phyloP scores from a whole-genome alignment of 2,888 invertebrate genomes.

The Melanotus villosus region DNA sequence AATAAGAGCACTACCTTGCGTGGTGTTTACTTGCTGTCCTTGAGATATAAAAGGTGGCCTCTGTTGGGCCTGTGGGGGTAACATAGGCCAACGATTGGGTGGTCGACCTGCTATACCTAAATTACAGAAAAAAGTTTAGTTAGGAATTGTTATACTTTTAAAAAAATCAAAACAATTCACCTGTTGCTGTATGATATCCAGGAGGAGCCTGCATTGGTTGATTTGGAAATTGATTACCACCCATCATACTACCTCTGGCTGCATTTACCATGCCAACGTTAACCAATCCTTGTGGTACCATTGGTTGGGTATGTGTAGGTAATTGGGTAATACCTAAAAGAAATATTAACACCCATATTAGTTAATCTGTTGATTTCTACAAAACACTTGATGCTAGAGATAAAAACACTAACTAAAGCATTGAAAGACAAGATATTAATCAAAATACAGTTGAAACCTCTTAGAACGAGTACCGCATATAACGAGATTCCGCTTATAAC shows the following conservation, averaged over 20 bases:
- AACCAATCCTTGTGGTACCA: slow-evolving; percentile 58
- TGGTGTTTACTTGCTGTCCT: slow-evolving; percentile 62
- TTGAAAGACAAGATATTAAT: no score
- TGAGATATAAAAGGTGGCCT: slow-evolving; percentile 58
- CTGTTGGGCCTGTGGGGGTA: slow-evolving; percentile 73
- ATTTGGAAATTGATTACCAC: slow-evolving; percentile 57
- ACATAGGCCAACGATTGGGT: slow-evolving; percentile 75
- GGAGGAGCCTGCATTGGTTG: slow-evolving; percentile 68
- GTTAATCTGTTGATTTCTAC: no score
- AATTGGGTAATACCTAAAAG: slow-evolving; percentile 54
- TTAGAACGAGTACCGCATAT: no score
- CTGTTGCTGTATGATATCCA: slow-evolving; percentile 67
- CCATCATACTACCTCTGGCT: slow-evolving; percentile 55
- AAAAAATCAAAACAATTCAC: slow-evolving; percentile 42
- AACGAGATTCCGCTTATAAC: no score
- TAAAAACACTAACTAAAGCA: no score
- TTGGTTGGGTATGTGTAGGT: slow-evolving; percentile 55
- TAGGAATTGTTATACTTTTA: no score
- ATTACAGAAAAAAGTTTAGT: background rate
- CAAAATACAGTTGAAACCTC: no score
- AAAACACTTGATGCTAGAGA: no score
- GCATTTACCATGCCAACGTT: slow-evolving; percentile 62
- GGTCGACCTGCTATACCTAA: slow-evolving; percentile 67
- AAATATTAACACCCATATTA: no score
- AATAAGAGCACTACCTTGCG: slow-evolving; percentile 72